These are phyloP conservation scores for Hephaestus fuliginosus DNA, from an alignment of 2,797 vertebrate genomes.

Conservation along the genomic window DNA sequence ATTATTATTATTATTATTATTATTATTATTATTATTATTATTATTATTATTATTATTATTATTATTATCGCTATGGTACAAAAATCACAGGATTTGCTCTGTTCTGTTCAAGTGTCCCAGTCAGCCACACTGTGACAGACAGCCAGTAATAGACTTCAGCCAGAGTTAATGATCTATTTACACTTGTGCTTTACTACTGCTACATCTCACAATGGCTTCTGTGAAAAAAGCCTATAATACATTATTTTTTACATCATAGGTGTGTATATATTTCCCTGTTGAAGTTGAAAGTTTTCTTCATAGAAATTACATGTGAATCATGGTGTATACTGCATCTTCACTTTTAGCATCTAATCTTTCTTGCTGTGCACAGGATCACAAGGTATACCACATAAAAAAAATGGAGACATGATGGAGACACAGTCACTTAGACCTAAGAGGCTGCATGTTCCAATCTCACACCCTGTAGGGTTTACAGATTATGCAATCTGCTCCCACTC, in stretches of 20 bases:
- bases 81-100: no score
- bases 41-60: no score
- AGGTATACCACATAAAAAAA: neutral
- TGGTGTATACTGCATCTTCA: neutral
- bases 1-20: no score
- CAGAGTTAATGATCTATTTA: neutral
- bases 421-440: neutral
- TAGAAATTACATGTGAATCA: neutral
- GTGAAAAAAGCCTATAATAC: neutral
- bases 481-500: conserved; percentile 65
- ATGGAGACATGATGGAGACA: neutral
- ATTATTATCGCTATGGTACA: neutral
- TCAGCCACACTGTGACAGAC: neutral
- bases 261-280: neutral
- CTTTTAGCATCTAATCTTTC: neutral
- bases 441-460: conserved; percentile 11
- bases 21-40: no score
- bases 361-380: neutral
- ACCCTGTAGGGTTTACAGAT: conserved; percentile 28
- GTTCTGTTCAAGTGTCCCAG: neutral
- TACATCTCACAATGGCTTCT: neutral
- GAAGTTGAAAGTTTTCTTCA: neutral
- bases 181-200: neutral
- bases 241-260: neutral
- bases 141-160: neutral